Evolutionary conservation across 2,113 vertebrate species (phyloP), one percentile per base, ranked within the genome.

Genomic region (Etia nguti): DNA sequence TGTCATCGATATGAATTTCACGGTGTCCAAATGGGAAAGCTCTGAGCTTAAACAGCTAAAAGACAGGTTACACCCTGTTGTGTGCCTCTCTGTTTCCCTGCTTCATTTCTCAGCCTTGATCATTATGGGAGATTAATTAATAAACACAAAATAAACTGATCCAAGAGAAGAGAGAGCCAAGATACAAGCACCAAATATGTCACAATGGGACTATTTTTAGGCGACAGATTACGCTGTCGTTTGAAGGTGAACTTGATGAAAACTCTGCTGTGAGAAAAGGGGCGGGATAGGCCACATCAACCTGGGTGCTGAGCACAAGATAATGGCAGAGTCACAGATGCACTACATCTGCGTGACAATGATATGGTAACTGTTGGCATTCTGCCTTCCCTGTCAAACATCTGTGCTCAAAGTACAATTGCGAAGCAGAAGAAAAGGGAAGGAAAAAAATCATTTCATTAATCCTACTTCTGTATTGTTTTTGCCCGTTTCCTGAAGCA

Each of bases 181-280:
- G 87, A 94, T 79, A 86, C 80, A 56, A 89, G 92, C 88, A 94
- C 88, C 91, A 90, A 92, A 95, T 92, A 84, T 91, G 93, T 95
- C 94, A 94, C 89, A 65, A 68, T 3, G 46, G 86, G 80, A 88
- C 92, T 95, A 94, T 96, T 95, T 95, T 95, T 92, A 90, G 93
- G 86, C 82, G 12, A 91, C 90, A 87, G 89, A 94, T 94, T 90
- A 94, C 29, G 52, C 83, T 57, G 90, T 80, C 50, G 62, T 92
- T 92, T 95, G 92, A 95, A 96, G 94, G 95, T 96, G 94, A 96
- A 93, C 93, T 90, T 92, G 86, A 91, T 89, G 88, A 92, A 94
- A 90, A 93, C 90, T 87, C 75, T 84, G 88, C 87, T 81, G 90
- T 80, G 88, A 90, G 79, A 84, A 89, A 93, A 88, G 46, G 57